Percentiles rank a stretch among this genome's conserved stretches.
Evolutionary conservation across 2,888 invertebrate species (phyloP).

Genomic region (Caenorhabditis afra): DNA sequence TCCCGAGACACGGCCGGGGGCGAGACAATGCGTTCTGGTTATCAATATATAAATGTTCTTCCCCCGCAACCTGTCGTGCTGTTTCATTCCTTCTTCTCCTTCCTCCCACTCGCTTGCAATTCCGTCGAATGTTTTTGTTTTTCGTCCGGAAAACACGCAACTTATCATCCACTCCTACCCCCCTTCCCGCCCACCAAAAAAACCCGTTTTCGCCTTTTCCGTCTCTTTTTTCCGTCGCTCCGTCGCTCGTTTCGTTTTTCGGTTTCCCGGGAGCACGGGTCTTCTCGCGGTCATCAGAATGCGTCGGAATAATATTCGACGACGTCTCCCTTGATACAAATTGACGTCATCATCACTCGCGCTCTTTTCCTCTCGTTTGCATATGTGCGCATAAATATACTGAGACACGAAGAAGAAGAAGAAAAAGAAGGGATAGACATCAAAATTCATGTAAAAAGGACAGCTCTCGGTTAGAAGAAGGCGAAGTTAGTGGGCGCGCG

Average conservation of each 20-base stretch:
- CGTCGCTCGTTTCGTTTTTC: conserved; percentile 15
- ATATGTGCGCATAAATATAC: conserved; percentile 48
- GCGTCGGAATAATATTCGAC: conserved; percentile 22
- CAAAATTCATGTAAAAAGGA: conserved; percentile 52
- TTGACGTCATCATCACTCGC: conserved; percentile 44
- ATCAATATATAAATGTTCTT: conserved; percentile 26
- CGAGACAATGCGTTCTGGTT: conserved; percentile 20
- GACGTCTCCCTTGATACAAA: conserved; percentile 35
- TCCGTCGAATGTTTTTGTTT: conserved; percentile 15
- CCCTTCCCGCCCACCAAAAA: background rate
- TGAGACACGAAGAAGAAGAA: conserved; percentile 31
- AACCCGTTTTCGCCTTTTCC: conserved; percentile 15
- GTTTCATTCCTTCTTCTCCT: conserved; percentile 10
- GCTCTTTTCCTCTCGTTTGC: conserved; percentile 26
- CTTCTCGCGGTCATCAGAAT: conserved; percentile 27
- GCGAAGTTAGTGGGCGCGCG: no score
- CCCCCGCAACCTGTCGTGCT: conserved; percentile 15
- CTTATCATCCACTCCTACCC: conserved; percentile 9
- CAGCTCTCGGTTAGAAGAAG: conserved; percentile 33
- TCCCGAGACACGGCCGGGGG: conserved; percentile 4
- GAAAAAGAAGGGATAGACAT: conserved; percentile 32
- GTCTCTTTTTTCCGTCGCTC: conserved; percentile 1
- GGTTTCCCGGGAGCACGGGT: background rate
- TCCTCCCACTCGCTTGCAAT: conserved; percentile 16
- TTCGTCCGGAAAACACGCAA: conserved; percentile 17